phyloP scores from a whole-genome alignment of 2,113 vertebrate genomes.

The Oryzias celebensis region DNA sequence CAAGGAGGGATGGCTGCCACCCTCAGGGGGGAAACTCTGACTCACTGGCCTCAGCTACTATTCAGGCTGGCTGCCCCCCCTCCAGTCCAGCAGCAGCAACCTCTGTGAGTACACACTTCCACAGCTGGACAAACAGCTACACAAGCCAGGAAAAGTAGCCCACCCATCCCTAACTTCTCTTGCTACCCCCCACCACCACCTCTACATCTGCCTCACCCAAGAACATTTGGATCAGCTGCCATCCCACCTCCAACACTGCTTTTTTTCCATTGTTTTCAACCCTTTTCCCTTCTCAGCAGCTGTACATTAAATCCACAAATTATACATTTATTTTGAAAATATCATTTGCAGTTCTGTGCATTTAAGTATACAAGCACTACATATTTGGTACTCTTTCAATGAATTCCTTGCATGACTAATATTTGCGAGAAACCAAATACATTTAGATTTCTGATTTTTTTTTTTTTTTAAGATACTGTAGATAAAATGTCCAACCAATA shows the following conservation, averaged over 20 bases:
- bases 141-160: conserved; percentile 69
- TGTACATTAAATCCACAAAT: conserved; percentile 13
- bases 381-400: conserved; percentile 33
- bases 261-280: conserved; percentile 17
- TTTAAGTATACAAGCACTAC: conserved; percentile 28
- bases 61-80: conserved; percentile 42
- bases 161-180: conserved; percentile 49
- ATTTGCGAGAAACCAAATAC: conserved; percentile 29
- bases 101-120: conserved; percentile 71
- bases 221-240: conserved; percentile 40
- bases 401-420: conserved; percentile 38
- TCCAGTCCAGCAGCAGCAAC: conserved; percentile 48
- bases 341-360: conserved; percentile 20
- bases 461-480: conserved; percentile 3
- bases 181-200: conserved; percentile 31
- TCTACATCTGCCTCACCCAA: conserved; percentile 35
- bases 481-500: conserved; percentile 55
- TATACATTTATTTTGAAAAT: conserved; percentile 16
- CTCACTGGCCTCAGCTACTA: conserved; percentile 67
- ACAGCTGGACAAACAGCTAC: conserved; percentile 77
- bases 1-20: conserved; percentile 56
- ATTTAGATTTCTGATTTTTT: conserved; percentile 61
- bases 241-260: conserved; percentile 23
- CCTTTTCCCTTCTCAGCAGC: conserved; percentile 26
- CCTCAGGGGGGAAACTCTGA: conserved; percentile 69